Evolutionary conservation across 2,113 vertebrate genomes (phyloP).

Genomic region (Pipra filicauda): DNA sequence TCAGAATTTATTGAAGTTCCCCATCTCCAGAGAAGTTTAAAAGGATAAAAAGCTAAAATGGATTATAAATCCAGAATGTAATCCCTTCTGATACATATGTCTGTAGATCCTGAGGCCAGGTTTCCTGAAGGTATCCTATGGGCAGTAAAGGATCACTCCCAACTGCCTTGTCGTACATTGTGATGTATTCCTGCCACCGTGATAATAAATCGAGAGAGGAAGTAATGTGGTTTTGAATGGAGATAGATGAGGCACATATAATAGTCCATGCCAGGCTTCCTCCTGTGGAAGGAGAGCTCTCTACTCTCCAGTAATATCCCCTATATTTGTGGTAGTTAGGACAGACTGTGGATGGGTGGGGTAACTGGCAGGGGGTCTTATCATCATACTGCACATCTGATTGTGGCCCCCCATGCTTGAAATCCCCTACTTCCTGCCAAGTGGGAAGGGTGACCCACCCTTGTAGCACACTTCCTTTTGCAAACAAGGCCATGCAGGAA

Average conservation of each 20-base stretch:
- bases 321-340: background rate
- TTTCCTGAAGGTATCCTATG: background rate
- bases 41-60: background rate
- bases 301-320: background rate
- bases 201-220: background rate
- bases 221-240: background rate
- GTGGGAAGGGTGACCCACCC: background rate
- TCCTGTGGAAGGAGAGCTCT: background rate
- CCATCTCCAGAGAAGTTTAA: background rate
- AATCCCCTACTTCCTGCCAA: background rate
- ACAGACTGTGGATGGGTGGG: background rate
- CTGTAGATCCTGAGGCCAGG: background rate
- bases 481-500: background rate
- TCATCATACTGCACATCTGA: rapidly evolving
- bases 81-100: background rate
- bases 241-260: background rate
- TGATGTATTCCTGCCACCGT: background rate
- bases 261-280: background rate
- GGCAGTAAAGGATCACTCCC: background rate
- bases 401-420: background rate
- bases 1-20: background rate
- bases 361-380: background rate
- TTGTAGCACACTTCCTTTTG: background rate
- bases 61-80: background rate
- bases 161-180: background rate